Conservation (phyloP, 2,113 vertebrate genomes). For the Ophiodon elongatus region DNA sequence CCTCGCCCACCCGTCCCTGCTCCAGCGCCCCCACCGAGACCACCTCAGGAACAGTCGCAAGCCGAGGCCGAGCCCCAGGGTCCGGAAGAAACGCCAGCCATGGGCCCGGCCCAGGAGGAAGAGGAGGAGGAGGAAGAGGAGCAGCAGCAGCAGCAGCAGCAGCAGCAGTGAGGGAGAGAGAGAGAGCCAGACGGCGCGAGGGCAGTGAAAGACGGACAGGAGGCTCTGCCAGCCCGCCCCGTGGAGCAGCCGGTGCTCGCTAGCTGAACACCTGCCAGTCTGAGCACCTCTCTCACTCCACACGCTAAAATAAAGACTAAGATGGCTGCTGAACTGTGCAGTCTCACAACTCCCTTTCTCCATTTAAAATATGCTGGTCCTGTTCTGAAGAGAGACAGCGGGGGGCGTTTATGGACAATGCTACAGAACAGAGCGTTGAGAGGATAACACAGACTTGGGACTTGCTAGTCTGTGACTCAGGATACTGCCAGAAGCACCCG, state of each 20-base stretch:
- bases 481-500: slow-evolving; percentile 61
- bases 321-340: slow-evolving; percentile 44
- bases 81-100: slow-evolving; percentile 55
- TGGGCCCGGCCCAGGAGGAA: slow-evolving; percentile 60
- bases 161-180: slow-evolving; percentile 45
- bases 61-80: slow-evolving; percentile 52
- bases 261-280: slow-evolving; percentile 48
- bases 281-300: slow-evolving; percentile 31
- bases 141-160: not conserved
- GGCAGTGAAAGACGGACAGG: slow-evolving; percentile 49
- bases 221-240: slow-evolving; percentile 12
- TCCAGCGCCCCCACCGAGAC: slow-evolving; percentile 74
- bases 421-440: slow-evolving; percentile 20
- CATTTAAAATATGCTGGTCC: slow-evolving; percentile 48
- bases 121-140: slow-evolving; percentile 64
- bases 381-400: slow-evolving; percentile 14
- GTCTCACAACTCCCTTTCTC: slow-evolving; percentile 44
- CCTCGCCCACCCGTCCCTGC: slow-evolving; percentile 74
- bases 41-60: slow-evolving; percentile 66
- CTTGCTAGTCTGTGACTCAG: slow-evolving; percentile 71
- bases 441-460: slow-evolving; percentile 54
- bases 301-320: slow-evolving; percentile 12
- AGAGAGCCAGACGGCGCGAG: slow-evolving; percentile 27
- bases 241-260: slow-evolving; percentile 41
- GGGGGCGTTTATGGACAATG: slow-evolving; percentile 24